Conservation (phyloP, 2,888 invertebrate genomes). For the Aphrophora alni region DNA sequence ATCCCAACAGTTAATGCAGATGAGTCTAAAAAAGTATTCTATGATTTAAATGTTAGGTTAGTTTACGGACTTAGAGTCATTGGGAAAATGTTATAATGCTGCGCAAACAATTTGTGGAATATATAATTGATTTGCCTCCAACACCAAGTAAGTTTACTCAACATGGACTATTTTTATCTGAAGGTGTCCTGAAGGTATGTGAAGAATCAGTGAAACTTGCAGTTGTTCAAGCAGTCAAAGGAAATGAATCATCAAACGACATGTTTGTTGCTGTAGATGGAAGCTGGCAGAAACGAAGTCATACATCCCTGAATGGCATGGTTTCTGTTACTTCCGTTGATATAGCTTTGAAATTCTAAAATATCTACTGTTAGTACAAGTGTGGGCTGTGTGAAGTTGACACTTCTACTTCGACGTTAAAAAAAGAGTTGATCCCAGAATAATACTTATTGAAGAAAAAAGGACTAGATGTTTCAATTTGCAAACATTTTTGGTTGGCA, state of each 20-base stretch:
- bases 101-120: conserved; percentile 26
- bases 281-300: conserved; percentile 11
- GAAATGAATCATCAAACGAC: neutral
- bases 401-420: too few species aligned
- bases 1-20: too few species aligned
- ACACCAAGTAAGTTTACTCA: conserved; percentile 17
- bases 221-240: conserved; percentile 17
- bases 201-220: conserved; percentile 28
- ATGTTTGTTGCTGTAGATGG: neutral
- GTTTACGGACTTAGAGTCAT: conserved; percentile 17
- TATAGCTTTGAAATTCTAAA: too few species aligned
- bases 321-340: conserved; percentile 21
- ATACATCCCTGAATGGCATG: conserved; percentile 12
- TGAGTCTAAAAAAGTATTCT: too few species aligned
- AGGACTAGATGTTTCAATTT: too few species aligned
- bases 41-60: too few species aligned
- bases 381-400: too few species aligned
- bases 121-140: conserved; percentile 22
- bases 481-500: too few species aligned
- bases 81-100: conserved; percentile 22
- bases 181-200: conserved; percentile 7
- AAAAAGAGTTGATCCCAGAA: too few species aligned
- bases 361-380: too few species aligned
- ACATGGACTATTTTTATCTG: conserved; percentile 15
- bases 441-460: too few species aligned